phyloP scores from a whole-genome alignment of 2,797 vertebrate genomes.

The Bradypus variegatus region DNA sequence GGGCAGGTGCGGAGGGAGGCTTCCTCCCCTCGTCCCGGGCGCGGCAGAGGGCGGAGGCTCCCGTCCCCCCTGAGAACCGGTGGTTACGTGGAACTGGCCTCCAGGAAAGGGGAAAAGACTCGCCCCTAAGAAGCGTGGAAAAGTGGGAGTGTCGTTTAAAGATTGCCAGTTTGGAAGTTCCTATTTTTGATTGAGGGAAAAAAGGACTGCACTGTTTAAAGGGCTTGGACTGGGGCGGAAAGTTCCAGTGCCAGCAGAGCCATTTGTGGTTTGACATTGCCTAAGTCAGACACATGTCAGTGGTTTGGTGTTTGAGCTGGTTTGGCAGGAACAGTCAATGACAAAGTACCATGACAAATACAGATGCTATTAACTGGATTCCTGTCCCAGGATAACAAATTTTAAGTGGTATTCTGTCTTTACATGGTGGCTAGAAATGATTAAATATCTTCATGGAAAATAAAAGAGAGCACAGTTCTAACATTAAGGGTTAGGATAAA shows the following conservation, averaged over 20 bases:
- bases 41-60: accelerated
- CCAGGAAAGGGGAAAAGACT: too few species aligned
- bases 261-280: neutral
- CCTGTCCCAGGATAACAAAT: neutral
- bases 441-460: neutral
- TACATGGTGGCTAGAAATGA: neutral
- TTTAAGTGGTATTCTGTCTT: neutral
- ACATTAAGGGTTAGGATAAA: neutral
- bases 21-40: accelerated
- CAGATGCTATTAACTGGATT: neutral
- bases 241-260: too few species aligned
- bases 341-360: neutral
- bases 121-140: neutral
- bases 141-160: neutral
- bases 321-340: neutral
- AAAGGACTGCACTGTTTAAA: neutral
- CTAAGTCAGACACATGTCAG: neutral
- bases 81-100: accelerated
- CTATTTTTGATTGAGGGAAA: neutral
- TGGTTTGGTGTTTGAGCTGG: neutral
- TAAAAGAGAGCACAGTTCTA: neutral
- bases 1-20: neutral
- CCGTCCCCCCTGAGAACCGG: accelerated
- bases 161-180: neutral
- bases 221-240: neutral